Conservation (phyloP, 2,797 vertebrate genomes). For the Cirrhinus mrigala region DNA sequence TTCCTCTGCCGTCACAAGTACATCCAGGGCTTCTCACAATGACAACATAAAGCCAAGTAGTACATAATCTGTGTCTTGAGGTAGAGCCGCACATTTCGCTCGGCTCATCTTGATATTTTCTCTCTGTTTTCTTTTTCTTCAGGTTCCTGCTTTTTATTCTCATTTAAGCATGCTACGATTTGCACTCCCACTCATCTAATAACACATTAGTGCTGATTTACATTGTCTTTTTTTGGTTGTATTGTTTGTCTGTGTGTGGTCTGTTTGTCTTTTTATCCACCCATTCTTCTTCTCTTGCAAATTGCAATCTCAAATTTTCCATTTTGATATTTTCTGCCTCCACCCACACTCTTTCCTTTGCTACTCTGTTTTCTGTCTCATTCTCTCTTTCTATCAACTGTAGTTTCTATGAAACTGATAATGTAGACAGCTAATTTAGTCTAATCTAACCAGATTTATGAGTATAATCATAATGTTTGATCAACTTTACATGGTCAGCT, state of each 20-base stretch:
- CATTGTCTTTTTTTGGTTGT: not conserved
- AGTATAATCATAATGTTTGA: too few relatives aligned
- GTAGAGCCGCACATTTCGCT: not conserved
- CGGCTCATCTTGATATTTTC: slow-evolving; percentile 41
- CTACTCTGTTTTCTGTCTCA: slow-evolving; percentile 53
- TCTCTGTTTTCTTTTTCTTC: slow-evolving; percentile 39
- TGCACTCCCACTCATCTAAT: slow-evolving; percentile 26
- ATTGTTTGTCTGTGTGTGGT: slow-evolving; percentile 8
- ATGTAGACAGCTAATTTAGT: not conserved
- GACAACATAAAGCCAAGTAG: slow-evolving; percentile 24
- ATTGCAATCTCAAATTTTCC: not conserved
- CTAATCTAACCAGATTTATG: not conserved
- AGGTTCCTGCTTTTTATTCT: slow-evolving; percentile 11
- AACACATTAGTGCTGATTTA: not conserved
- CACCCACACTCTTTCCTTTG: slow-evolving; percentile 51
- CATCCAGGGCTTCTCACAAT: slow-evolving; percentile 10
- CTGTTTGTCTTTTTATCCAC: slow-evolving; percentile 5
- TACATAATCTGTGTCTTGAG: slow-evolving; percentile 31
- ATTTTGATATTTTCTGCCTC: slow-evolving; percentile 56
- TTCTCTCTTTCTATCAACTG: slow-evolving; percentile 44
- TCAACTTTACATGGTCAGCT: not conserved
- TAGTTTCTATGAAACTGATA: not conserved
- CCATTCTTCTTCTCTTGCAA: slow-evolving; percentile 26
- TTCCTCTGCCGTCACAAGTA: slow-evolving; percentile 61
- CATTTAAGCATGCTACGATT: not conserved